phyloP scores from a whole-genome alignment of 2,888 invertebrate species.

The Boloria euphrosyne region DNA sequence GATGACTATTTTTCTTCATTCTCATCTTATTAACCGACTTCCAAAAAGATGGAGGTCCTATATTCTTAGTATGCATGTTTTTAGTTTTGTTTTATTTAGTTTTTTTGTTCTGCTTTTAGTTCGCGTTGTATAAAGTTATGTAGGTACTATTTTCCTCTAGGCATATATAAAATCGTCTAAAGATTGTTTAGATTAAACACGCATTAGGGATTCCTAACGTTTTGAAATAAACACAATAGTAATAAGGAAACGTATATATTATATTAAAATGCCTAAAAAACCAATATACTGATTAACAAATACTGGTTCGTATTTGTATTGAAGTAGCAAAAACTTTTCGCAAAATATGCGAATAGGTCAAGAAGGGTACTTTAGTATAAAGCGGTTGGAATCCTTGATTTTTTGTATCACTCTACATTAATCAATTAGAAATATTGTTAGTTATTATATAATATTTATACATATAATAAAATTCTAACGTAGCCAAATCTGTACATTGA shows the following conservation, averaged over 20 bases:
- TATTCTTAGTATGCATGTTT: too few relatives aligned
- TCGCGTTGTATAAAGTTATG: too few relatives aligned
- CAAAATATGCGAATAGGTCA: constrained; percentile 58
- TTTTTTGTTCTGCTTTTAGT: too few relatives aligned
- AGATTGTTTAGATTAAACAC: constrained; percentile 5
- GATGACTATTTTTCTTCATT: too few relatives aligned
- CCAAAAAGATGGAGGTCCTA: too few relatives aligned
- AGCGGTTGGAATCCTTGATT: constrained; percentile 55
- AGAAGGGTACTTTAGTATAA: constrained; percentile 56
- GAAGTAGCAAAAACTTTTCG: constrained; percentile 59
- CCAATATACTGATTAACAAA: constrained; percentile 46
- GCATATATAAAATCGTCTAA: too few relatives aligned
- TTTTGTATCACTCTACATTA: constrained; percentile 53
- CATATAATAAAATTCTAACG: too few relatives aligned
- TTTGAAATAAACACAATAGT: background rate
- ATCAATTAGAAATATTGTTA: constrained; percentile 67
- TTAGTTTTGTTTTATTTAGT: too few relatives aligned
- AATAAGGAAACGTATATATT: constrained; percentile 15
- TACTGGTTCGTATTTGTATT: constrained; percentile 57
- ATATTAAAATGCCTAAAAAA: constrained; percentile 17
- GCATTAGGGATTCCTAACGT: constrained; percentile 19
- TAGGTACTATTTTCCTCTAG: too few relatives aligned
- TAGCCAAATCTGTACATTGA: too few relatives aligned
- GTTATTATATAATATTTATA: constrained; percentile 50
- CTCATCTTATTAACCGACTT: too few relatives aligned